Percentiles rank a stretch among this genome's conserved stretches.
Evolutionary conservation across 2,888 invertebrate species (phyloP).

Genomic region (Megaustenia siamemsis): DNA sequence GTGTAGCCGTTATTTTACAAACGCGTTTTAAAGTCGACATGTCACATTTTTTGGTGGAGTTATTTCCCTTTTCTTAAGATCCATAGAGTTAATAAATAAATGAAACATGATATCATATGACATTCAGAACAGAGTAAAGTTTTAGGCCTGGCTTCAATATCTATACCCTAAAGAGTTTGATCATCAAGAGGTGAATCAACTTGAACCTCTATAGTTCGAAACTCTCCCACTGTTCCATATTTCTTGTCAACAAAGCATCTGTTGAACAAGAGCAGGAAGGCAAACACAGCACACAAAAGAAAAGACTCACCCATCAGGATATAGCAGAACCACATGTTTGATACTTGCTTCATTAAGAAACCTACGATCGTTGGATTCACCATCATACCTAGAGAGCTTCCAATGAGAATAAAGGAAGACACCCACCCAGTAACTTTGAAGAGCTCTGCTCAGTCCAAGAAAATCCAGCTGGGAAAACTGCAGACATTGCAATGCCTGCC

Average conservation of each 20-base stretch:
- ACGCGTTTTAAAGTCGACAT: too few relatives aligned
- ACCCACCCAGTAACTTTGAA: constrained; percentile 78
- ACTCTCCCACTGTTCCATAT: constrained; percentile 31
- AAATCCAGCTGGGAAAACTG: constrained; percentile 79
- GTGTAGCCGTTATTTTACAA: too few relatives aligned
- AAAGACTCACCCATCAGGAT: constrained; percentile 67
- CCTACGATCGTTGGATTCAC: constrained; percentile 75
- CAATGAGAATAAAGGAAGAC: constrained; percentile 77
- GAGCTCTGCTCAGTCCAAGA: constrained; percentile 78
- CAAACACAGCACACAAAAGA: constrained; percentile 65
- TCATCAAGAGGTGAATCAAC: constrained; percentile 22
- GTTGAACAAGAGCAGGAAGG: constrained; percentile 47
- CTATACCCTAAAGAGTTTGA: too few relatives aligned
- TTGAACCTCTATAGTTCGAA: neutral
- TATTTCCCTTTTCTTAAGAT: too few relatives aligned
- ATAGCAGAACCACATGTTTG: constrained; percentile 76
- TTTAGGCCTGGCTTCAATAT: too few relatives aligned
- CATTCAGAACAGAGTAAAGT: too few relatives aligned
- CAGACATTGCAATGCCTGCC: constrained; percentile 78
- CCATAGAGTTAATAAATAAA: too few relatives aligned
- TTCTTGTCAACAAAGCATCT: constrained; percentile 34
- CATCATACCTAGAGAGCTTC: constrained; percentile 78
- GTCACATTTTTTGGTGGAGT: too few relatives aligned
- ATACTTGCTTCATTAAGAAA: constrained; percentile 71
- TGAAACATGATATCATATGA: too few relatives aligned